Evolutionary conservation across 2,888 invertebrate species (phyloP).

Genomic region (Rambutsinella grinnellia): DNA sequence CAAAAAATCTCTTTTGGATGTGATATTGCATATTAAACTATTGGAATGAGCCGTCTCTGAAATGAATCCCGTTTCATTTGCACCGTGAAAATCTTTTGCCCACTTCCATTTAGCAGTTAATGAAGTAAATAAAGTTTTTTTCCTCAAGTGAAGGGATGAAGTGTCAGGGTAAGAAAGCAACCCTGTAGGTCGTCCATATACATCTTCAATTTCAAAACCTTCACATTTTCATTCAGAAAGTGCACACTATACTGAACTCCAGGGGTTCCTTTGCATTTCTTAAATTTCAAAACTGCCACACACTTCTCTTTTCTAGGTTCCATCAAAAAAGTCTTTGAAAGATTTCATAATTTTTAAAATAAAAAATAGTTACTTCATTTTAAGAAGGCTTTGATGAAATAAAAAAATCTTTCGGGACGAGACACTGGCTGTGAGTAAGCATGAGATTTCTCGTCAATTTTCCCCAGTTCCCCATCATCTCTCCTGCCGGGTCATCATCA

Average conservation of each 20-base stretch:
- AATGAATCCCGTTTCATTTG: neutral
- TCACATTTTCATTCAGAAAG: neutral
- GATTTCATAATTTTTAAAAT: neutral
- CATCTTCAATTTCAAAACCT: neutral
- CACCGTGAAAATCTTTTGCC: conserved; percentile 15
- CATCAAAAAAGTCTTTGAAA: neutral
- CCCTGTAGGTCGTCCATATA: conserved; percentile 46
- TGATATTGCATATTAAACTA: neutral
- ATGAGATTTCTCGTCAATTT: conserved; percentile 12
- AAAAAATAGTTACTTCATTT: neutral
- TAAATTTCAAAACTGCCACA: neutral
- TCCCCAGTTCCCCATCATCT: conserved; percentile 24
- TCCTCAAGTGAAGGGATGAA: neutral
- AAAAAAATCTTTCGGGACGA: neutral
- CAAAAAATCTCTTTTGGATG: neutral
- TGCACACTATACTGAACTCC: neutral
- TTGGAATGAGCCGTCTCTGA: neutral
- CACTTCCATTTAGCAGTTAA: too few species aligned
- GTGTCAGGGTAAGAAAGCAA: conserved; percentile 46
- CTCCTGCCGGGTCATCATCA: conserved; percentile 51
- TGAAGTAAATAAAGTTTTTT: neutral
- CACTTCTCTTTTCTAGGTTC: neutral
- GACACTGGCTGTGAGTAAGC: neutral
- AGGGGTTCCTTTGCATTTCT: neutral
- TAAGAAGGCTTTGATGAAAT: neutral